A percentile compares a stretch with the other conserved stretches of the same genome.
phyloP scores from a whole-genome alignment of 1,140 invertebrate species.

The Drosophila bipectinata region DNA sequence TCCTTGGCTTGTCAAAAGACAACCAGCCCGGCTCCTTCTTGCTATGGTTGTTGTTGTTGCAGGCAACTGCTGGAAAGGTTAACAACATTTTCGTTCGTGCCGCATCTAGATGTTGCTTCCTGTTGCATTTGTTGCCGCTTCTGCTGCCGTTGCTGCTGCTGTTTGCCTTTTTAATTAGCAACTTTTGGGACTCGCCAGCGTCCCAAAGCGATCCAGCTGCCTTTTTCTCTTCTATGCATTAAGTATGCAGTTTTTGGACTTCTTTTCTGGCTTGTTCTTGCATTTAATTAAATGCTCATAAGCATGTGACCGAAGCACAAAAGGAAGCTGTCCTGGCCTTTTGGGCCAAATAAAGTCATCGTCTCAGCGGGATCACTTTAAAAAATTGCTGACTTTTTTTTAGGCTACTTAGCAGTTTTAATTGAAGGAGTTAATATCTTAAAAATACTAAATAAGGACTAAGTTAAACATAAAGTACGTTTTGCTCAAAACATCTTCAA shows the following conservation, averaged over 20 bases:
- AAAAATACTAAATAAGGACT: too few relatives aligned
- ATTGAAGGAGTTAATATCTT: not conserved
- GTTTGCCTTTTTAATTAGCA: conserved; percentile 81
- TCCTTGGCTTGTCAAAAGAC: conserved; percentile 79
- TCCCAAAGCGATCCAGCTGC: conserved; percentile 54
- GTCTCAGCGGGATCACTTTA: conserved; percentile 50
- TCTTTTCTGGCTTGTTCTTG: conserved; percentile 65
- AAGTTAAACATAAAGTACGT: not conserved
- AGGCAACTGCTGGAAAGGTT: conserved; percentile 59
- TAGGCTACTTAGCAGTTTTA: not conserved
- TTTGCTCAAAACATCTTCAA: not conserved
- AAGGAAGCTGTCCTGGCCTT: conserved; percentile 44
- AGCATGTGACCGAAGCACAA: conserved; percentile 65
- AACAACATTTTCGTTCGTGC: conserved; percentile 80
- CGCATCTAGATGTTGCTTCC: conserved; percentile 78
- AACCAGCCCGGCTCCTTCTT: conserved; percentile 48
- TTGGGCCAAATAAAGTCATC: conserved; percentile 64
- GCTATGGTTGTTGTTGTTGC: conserved; percentile 41
- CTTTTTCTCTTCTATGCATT: conserved; percentile 48
- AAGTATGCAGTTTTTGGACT: conserved; percentile 75
- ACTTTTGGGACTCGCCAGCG: conserved; percentile 72
- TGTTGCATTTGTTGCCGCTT: conserved; percentile 51
- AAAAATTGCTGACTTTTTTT: not conserved
- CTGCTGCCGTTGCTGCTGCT: conserved; percentile 39
- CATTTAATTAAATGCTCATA: conserved; percentile 82